A percentile compares a stretch with the other conserved stretches of the same genome.
These are phyloP conservation scores for Drepanosiphum platanoidis DNA, from an alignment of 2,888 invertebrate species.

Conservation along the genomic window DNA sequence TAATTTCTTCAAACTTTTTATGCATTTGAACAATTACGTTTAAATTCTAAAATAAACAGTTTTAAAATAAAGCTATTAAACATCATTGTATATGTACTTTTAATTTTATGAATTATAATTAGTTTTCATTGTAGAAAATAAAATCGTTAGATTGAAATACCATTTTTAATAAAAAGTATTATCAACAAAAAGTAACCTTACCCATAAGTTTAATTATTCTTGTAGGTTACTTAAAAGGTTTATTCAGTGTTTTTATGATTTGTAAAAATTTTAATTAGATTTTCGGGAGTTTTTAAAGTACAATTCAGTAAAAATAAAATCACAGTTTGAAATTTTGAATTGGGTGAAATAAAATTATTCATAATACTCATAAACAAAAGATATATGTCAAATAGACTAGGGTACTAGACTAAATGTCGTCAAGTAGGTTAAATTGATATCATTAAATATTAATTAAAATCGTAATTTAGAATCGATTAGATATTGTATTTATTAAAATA, in stretches of 20 bases:
- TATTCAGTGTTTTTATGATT: background rate
- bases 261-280: background rate
- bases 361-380: background rate
- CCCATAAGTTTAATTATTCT: background rate
- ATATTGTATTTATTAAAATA: too few species aligned
- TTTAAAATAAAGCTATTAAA: background rate
- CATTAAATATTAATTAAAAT: too few species aligned
- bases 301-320: background rate
- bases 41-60: background rate
- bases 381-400: too few species aligned
- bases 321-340: background rate
- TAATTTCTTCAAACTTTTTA: background rate
- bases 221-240: background rate
- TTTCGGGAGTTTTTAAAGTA: background rate
- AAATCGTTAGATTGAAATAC: too few species aligned
- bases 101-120: background rate
- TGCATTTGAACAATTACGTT: too few species aligned
- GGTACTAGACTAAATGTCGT: too few species aligned
- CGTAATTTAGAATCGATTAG: too few species aligned
- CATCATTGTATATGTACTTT: background rate
- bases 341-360: background rate
- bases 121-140: too few species aligned
- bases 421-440: too few species aligned
- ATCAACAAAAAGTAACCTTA: background rate
- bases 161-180: background rate